phyloP scores from a whole-genome alignment of 2,113 vertebrate genomes.

The Lasiurus borealis region DNA sequence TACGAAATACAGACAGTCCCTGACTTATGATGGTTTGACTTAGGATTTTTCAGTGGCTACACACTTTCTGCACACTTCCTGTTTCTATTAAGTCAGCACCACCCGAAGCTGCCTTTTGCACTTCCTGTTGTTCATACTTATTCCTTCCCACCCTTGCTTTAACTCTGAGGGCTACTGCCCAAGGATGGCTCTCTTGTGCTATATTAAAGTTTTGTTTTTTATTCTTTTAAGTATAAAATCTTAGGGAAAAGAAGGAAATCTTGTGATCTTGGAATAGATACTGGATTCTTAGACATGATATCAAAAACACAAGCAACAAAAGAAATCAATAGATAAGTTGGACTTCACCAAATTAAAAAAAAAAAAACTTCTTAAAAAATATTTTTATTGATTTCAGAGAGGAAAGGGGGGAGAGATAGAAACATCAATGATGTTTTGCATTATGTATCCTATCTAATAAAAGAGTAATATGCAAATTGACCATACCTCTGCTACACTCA shows the following conservation, averaged over 20 bases:
- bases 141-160: too few species aligned
- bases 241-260: not conserved
- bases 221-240: not conserved
- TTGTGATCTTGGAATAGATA: conserved; percentile 2
- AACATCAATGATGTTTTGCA: not conserved
- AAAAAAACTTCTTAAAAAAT: not conserved
- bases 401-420: too few species aligned
- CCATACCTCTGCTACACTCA: too few species aligned
- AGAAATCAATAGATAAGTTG: not conserved
- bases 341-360: not conserved
- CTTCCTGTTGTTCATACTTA: too few species aligned
- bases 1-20: not conserved
- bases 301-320: not conserved
- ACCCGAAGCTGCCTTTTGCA: too few species aligned
- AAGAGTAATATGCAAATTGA: too few species aligned
- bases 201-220: too few species aligned
- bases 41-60: not conserved
- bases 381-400: too few species aligned
- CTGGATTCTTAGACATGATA: not conserved
- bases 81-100: too few species aligned
- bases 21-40: not conserved
- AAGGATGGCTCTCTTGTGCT: too few species aligned
- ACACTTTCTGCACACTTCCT: too few species aligned
- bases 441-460: not conserved
- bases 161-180: too few species aligned